Evolutionary conservation across 2,797 vertebrate species (phyloP).

Genomic region (Etheostoma perlongum): DNA sequence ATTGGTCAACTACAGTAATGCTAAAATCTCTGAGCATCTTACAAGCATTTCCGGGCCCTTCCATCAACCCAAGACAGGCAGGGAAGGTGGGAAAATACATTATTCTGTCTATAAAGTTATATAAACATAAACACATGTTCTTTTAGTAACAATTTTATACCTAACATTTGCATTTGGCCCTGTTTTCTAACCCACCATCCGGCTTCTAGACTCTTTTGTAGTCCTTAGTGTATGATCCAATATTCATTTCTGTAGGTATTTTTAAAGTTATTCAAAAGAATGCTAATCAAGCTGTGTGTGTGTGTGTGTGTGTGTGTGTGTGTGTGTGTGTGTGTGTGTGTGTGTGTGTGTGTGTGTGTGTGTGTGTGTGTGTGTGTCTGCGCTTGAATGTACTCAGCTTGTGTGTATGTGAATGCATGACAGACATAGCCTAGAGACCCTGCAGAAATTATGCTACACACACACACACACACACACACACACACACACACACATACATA

Average conservation of each 20-base stretch:
- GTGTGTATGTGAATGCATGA: slow-evolving; percentile 36
- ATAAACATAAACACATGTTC: neutral
- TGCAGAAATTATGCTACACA: slow-evolving; percentile 36
- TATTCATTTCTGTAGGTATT: neutral
- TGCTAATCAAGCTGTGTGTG: slow-evolving; percentile 21
- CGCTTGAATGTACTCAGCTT: slow-evolving; percentile 14
- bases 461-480: slow-evolving; percentile 17
- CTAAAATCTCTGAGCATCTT: neutral
- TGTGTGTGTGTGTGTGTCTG: slow-evolving; percentile 1
- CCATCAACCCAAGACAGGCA: neutral
- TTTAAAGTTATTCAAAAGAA: slow-evolving; percentile 28
- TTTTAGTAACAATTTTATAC: neutral
- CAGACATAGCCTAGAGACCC: slow-evolving; percentile 49
- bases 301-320: neutral
- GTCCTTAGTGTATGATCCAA: neutral
- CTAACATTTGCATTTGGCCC: neutral
- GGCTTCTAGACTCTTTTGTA: neutral
- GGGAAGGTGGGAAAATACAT: neutral
- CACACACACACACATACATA: slow-evolving; percentile 22
- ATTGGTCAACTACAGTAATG: neutral
- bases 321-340: slow-evolving; percentile 19
- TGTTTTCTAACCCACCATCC: neutral
- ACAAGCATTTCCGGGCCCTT: neutral
- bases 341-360: slow-evolving; percentile 17
- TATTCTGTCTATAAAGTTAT: neutral